Base-by-base conservation (phyloP, 2,797 vertebrate genomes). In the Lepus oiostolus region DNA sequence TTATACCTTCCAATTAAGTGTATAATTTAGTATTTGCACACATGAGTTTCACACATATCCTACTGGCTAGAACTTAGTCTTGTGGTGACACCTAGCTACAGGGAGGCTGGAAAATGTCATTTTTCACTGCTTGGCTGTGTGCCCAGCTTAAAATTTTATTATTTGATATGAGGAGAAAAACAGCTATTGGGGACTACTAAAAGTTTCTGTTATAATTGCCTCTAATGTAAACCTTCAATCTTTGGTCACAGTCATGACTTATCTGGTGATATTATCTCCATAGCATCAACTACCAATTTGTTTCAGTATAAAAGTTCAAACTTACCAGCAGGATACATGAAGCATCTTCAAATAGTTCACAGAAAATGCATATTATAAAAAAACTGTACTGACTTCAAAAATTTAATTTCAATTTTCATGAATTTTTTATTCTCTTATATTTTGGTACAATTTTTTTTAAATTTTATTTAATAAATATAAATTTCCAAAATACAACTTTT, bases 141-240 rank as follows among this genome's bases (percentile, higher is more conserved):
- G 30, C 2, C 68, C 50, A 88, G 19, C 17, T 72, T 76, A 88
- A 60, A 54, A 24, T 16, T 77, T 38, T 88, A 74, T 54, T 82
- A 68, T 13, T 84, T 0, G 60, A 12, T 67, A 50, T 58, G 28
- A 71, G 92, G n/a, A n/a, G n/a, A 60, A 74, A 38, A 82, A 35
- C 42, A 90, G 50, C 28, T 58, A 60, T 17, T 93, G 79, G 50
- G 17, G 19, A 58, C 70, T 88, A 52, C 32, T 32, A 58, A 17
- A 7, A 74, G 7, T 72, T 7, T 91, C 21, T 91, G 42, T 17
- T 60, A 14, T 79, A 71, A 47, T 47, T 19, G 5, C 74, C 13
- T 82, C 32, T 82, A 68, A 94, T 62, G 50, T 86, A 24, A 91
- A 52, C 70, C 77, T 82, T 86, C 62, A 35, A 32, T 85, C 19